These are phyloP conservation scores for Plutomurus gul DNA, from an alignment of 1,140 invertebrate species.

Conservation along the genomic window DNA sequence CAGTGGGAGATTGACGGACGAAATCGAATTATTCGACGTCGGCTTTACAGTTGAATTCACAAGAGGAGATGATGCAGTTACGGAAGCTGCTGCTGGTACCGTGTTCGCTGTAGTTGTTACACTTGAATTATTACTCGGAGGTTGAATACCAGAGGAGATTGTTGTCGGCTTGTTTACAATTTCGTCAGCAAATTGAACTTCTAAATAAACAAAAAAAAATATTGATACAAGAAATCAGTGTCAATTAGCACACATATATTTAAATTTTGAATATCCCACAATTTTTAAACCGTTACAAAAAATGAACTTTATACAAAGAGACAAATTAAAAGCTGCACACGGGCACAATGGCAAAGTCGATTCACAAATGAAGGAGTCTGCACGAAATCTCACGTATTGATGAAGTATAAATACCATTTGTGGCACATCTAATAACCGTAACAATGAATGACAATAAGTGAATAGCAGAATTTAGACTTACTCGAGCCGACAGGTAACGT, in stretches of 20 bases:
- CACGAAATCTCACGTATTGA: too few species aligned
- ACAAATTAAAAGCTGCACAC: too few species aligned
- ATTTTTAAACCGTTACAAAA: too few species aligned
- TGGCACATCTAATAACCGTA: background rate
- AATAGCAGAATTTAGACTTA: too few species aligned
- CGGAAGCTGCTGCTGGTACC: background rate
- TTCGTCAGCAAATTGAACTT: background rate
- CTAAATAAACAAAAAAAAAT: conserved; percentile 7
- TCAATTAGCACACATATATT: background rate
- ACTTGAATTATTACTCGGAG: conserved; percentile 8
- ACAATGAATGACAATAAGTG: too few species aligned
- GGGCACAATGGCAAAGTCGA: too few species aligned
- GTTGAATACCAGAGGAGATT: background rate
- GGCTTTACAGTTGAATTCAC: background rate
- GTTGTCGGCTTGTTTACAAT: background rate
- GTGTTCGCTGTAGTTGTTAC: background rate
- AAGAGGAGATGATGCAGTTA: background rate
- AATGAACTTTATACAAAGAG: too few species aligned
- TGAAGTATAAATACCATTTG: too few species aligned
- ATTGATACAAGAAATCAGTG: background rate
- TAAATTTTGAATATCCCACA: too few species aligned
- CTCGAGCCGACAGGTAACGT: background rate
- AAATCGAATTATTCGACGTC: background rate
- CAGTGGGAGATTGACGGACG: conserved; percentile 11
- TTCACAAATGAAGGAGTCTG: too few species aligned